These are phyloP conservation scores for Hypselothyrea guttata DNA, from an alignment of 2,888 invertebrate species.

Conservation along the genomic window DNA sequence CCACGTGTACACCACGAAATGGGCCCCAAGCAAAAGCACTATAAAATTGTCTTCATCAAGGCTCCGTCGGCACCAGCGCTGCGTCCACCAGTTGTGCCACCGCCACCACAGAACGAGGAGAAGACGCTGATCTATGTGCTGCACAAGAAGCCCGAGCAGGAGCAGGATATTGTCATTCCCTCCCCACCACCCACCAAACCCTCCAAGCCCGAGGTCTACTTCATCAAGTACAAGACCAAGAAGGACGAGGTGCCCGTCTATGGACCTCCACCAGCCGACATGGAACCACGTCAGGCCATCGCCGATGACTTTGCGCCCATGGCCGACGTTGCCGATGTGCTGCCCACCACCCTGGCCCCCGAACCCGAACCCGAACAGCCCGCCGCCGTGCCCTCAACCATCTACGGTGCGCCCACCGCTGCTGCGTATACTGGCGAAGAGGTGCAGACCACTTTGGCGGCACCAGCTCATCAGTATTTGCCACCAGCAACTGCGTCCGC, in stretches of 20 bases:
- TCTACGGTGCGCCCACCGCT: conserved; percentile 62
- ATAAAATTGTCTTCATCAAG: conserved; percentile 96
- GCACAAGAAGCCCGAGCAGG: conserved; percentile 92
- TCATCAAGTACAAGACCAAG: conserved; percentile 84
- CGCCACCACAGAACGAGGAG: conserved; percentile 91
- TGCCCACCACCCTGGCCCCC: conserved; percentile 61
- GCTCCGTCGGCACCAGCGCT: conserved; percentile 91
- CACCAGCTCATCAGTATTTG: conserved; percentile 71
- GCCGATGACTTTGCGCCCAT: conserved; percentile 49
- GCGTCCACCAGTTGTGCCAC: conserved; percentile 89
- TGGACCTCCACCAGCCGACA: conserved; percentile 74
- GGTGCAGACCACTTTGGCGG: conserved; percentile 58
- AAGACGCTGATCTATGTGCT: conserved; percentile 94
- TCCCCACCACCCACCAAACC: conserved; percentile 90
- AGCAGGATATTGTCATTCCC: conserved; percentile 90
- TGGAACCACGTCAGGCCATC: conserved; percentile 61
- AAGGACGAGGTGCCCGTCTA: conserved; percentile 79
- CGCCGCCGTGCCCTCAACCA: conserved; percentile 46
- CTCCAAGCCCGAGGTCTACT: conserved; percentile 94
- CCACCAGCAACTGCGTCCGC: conserved; percentile 64
- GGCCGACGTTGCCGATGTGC: conserved; percentile 53
- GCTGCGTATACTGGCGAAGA: conserved; percentile 59
- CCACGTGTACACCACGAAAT: conserved; percentile 78
- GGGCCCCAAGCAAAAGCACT: conserved; percentile 90
- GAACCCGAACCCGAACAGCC: conserved; percentile 59